Percentiles rank a stretch among this genome's conserved stretches.
These are phyloP conservation scores for Passer domesticus DNA, from an alignment of 2,113 vertebrate genomes.

Conservation along the genomic window DNA sequence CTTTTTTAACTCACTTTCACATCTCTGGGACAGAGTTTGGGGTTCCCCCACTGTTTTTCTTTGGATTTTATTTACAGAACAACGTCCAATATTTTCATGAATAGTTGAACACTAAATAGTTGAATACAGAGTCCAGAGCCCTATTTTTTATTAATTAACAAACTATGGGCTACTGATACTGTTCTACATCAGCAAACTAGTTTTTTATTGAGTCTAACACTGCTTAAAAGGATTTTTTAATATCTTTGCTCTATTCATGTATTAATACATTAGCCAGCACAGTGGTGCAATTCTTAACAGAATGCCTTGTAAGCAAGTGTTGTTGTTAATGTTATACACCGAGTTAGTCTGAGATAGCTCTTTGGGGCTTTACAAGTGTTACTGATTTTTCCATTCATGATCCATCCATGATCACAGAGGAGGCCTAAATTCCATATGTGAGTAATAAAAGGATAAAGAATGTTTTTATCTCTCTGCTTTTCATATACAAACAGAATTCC, in stretches of 20 bases:
- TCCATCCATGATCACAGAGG: background rate
- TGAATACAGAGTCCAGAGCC: rapidly evolving
- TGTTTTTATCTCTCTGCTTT: background rate
- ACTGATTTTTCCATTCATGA: background rate
- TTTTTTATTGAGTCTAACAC: background rate
- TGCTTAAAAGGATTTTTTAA: background rate
- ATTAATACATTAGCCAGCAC: background rate
- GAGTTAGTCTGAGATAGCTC: background rate
- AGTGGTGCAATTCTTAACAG: background rate
- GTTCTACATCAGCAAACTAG: background rate
- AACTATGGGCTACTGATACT: background rate
- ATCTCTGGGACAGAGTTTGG: background rate
- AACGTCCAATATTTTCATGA: background rate
- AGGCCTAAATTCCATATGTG: background rate
- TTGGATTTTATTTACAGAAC: background rate
- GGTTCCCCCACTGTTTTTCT: background rate
- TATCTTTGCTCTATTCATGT: background rate
- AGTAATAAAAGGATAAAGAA: background rate
- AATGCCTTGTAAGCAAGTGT: background rate
- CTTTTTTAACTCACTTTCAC: background rate
- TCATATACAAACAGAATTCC: background rate
- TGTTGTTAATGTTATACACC: background rate
- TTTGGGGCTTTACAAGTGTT: background rate
- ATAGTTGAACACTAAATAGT: background rate
- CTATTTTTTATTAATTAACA: background rate